Base-by-base conservation (phyloP, 2,113 vertebrate genomes). In the Phasianus colchicus region DNA sequence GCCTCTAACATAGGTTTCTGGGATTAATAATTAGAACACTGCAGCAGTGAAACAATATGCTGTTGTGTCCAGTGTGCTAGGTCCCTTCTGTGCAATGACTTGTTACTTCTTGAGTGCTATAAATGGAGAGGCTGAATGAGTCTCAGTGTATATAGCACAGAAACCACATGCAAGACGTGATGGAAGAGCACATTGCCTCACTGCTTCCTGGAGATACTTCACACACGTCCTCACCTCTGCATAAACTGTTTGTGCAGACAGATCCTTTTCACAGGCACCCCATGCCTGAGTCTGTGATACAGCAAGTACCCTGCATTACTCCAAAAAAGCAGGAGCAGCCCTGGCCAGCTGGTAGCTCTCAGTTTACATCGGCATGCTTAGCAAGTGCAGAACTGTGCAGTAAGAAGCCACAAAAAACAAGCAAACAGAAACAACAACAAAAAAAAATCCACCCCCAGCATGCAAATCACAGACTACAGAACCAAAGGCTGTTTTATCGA, bases 71-170 rank as follows among this genome's bases (percentile, higher is more conserved):
- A 77, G 30, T 36, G 38, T 40, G 36, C 58, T 57, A 88, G 64
- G 45, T 73, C 77, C 67, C 48, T 86, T 73, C 92, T 66, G 40
- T 86, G 72, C 55, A n/a, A 11, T 3, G 4, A 57, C 73, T 92
- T 29, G 48, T 75, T 89, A 34, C 60, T 90, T 87, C 38, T 1
- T 54, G 20, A 89, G 58, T 75, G 54, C 82, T 95, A 85, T 69
- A 92, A 95, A 96, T 36, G 88, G 65, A 34, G 17, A 80, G 18
- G 22, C 64, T 93, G 88, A 76, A 76, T 43, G 45, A 89, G 38
- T 5, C 64, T 83, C 67, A 54, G 82, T 67, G 61, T 69, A 13
- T 48, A 12, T 1, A n/a, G 61, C 4, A 48, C 77, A 84, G 71
- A 82, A 95, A 76, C 20, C 48, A 88, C 65, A 43, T 3, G 38